These are phyloP conservation scores for Acrossocheilus wenchowensis DNA, from an alignment of 2,797 vertebrate species.

Conservation along the genomic window DNA sequence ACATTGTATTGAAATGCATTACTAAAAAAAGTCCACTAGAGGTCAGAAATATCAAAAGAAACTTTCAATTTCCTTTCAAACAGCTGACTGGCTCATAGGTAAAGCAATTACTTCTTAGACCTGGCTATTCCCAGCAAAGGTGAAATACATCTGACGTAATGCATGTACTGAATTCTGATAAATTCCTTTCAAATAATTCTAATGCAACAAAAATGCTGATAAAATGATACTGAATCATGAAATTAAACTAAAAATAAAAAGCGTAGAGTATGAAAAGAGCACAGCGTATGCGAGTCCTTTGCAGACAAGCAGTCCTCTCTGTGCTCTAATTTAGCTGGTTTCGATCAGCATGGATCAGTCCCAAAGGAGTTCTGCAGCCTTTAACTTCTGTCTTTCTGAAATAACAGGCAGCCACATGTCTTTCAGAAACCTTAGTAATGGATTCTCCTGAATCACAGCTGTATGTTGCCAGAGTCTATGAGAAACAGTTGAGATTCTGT, in stretches of 20 bases:
- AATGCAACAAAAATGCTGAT: not conserved
- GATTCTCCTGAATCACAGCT: constrained; percentile 66
- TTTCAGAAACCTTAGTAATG: constrained; percentile 63
- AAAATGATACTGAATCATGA: not conserved
- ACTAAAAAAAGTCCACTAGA: constrained; percentile 74
- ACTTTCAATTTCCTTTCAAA: not conserved
- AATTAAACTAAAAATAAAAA: not conserved
- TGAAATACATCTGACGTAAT: not conserved
- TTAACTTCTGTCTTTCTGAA: constrained; percentile 73
- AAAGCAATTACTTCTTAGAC: not conserved
- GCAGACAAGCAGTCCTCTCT: constrained; percentile 72
- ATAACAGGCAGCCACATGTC: constrained; percentile 69
- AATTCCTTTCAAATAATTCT: not conserved
- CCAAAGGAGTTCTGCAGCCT: constrained; percentile 67
- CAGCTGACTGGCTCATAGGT: not conserved
- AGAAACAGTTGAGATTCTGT: constrained; percentile 22
- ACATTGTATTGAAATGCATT: not conserved
- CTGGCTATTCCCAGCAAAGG: not conserved
- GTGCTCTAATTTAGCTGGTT: constrained; percentile 66
- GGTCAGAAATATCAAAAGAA: constrained; percentile 73
- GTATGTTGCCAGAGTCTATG: constrained; percentile 49
- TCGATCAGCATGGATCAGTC: constrained; percentile 67
- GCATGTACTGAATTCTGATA: not conserved
- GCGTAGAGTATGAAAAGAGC: not conserved
- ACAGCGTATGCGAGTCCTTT: constrained; percentile 42